These are phyloP conservation scores for Tauraco erythrolophus DNA, from an alignment of 2,113 vertebrate genomes.

Conservation along the genomic window DNA sequence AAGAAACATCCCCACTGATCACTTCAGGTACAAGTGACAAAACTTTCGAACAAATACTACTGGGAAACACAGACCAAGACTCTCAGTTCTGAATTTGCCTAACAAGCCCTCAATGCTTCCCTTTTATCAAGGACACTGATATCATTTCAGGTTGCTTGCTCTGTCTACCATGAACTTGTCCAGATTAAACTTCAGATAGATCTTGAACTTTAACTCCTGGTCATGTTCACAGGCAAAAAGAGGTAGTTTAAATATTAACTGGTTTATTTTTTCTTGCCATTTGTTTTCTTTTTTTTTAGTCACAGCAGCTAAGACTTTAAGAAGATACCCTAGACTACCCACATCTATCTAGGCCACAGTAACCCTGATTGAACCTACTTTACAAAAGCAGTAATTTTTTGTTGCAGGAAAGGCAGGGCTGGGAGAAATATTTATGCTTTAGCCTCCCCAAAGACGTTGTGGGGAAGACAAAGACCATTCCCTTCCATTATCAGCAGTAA, in stretches of 20 bases:
- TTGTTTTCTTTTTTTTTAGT: background rate
- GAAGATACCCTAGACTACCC: background rate
- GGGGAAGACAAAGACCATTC: background rate
- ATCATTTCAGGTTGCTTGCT: background rate
- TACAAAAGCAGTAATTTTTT: background rate
- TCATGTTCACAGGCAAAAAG: background rate
- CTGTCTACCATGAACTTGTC: background rate
- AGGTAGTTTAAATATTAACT: background rate
- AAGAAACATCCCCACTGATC: background rate
- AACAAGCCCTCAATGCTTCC: background rate
- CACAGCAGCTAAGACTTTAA: background rate
- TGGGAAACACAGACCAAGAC: background rate
- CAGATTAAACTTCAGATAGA: background rate
- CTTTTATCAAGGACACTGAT: background rate
- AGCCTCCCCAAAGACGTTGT: background rate
- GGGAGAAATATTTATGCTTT: background rate
- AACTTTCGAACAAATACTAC: background rate
- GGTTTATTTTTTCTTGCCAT: background rate
- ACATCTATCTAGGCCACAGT: background rate
- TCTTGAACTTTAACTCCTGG: background rate
- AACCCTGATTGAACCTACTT: background rate
- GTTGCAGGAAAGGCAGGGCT: background rate
- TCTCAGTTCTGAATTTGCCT: background rate
- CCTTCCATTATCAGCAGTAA: background rate
- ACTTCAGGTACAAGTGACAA: background rate